Conservation (phyloP, 2,113 vertebrate genomes). For the Rhineura floridana region DNA sequence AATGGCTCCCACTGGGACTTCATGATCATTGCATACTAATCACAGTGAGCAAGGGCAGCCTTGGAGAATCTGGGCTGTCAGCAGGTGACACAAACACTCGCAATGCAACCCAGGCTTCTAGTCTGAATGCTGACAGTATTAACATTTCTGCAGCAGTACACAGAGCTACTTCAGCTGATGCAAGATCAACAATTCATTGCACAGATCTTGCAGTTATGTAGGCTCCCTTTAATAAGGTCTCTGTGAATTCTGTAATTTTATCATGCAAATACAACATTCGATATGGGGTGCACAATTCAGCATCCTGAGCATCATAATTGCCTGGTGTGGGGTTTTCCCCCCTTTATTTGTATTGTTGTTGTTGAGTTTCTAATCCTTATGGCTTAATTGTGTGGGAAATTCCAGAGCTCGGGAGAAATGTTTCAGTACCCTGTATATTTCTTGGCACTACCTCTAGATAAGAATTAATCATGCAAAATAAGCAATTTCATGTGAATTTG, state of each 20-base stretch:
- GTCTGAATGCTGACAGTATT: not conserved
- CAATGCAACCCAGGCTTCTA: constrained; percentile 14
- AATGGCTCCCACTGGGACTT: constrained; percentile 42
- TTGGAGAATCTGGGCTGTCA: constrained; percentile 26
- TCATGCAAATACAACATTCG: not conserved
- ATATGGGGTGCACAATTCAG: not conserved
- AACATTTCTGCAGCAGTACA: not conserved
- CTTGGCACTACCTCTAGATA: not conserved
- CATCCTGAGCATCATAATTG: not conserved
- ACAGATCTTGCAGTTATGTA: not conserved
- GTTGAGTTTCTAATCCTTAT: not conserved
- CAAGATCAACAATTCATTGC: constrained; percentile 24
- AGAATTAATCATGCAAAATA: constrained; percentile 1
- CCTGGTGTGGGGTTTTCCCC: not conserved
- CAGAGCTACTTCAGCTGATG: constrained; percentile 24
- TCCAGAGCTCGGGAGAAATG: not conserved
- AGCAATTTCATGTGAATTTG: not conserved
- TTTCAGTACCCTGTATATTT: not conserved
- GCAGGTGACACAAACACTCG: constrained; percentile 29
- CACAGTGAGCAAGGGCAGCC: constrained; percentile 24
- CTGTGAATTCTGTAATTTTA: not conserved
- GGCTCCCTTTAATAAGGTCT: not conserved
- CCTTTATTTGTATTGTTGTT: not conserved
- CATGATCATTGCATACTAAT: constrained; percentile 35
- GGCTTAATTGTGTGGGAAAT: not conserved